phyloP scores from a whole-genome alignment of 2,797 vertebrate genomes.

The Spinus pinus region DNA sequence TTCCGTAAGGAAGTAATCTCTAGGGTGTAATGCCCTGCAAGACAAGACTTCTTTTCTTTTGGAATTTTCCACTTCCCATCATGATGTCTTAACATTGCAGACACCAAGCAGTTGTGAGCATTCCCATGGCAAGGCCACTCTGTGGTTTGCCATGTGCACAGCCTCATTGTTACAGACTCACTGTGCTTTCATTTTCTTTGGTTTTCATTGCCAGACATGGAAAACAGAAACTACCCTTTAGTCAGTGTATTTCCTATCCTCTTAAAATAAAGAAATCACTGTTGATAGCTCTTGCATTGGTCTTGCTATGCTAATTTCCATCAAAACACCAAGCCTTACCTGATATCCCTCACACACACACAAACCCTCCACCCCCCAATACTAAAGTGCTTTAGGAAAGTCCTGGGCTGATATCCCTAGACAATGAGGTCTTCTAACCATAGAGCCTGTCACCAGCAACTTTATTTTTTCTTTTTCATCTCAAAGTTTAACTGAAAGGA shows the following conservation, averaged over 20 bases:
- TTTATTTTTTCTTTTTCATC: not conserved
- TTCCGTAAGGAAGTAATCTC: constrained; percentile 43
- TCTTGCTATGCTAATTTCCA: not conserved
- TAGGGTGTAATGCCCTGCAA: constrained; percentile 44
- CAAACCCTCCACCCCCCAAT: rapidly evolving
- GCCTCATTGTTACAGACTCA: not conserved
- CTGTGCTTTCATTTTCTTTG: constrained; percentile 48
- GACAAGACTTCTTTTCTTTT: constrained; percentile 26
- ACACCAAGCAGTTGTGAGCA: constrained; percentile 33
- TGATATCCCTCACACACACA: not conserved
- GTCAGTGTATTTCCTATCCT: not conserved
- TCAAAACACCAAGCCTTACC: not conserved
- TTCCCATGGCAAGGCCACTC: constrained; percentile 39
- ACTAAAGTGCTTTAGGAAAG: not conserved
- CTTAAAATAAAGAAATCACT: not conserved
- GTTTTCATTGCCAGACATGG: not conserved
- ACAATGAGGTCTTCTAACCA: not conserved
- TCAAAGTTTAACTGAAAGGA: not conserved
- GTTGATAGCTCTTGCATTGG: not conserved
- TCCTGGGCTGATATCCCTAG: not conserved
- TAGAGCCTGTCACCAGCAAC: not conserved
- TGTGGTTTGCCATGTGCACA: constrained; percentile 30
- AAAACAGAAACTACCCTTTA: not conserved
- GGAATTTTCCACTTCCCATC: constrained; percentile 57
- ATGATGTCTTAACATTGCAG: constrained; percentile 5